Evolutionary conservation across 2,113 vertebrate genomes (phyloP), one percentile per base, ranked within the genome.

Genomic region (Sorex fumeus): DNA sequence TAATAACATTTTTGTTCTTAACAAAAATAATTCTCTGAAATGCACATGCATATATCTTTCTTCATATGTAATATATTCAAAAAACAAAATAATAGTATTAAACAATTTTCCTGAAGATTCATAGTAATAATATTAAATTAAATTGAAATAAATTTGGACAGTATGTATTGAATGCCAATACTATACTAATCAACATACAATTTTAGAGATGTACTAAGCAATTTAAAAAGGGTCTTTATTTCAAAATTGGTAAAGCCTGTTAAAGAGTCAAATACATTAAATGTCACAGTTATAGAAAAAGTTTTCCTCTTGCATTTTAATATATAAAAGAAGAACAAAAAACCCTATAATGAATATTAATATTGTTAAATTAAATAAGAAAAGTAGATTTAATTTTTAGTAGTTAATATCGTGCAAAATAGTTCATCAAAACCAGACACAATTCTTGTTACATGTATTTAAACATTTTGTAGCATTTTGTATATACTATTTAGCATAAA

Each of bases 401-500:
- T 91, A 93, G 34, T 62, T 3, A 62, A 77, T 84, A 16, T 60
- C 47, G 30, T 75, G 6, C 30, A 77, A 67, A 87, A 91, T 13
- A 62, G 36, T 60, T 71, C 18, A 28, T 72, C 36, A 85, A 76
- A 67, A 4, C 71, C 32, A 71, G 83, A 83, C 77, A 81, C 25
- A 67, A 93, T 93, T 94, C 47, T 32, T 66, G 87, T 90, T 81
- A 90, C 78, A 83, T 82, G 64, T 87, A 87, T 91, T 93, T 87
- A 90, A 95, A 82, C 36, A 91, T 79, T 28, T 71, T 64, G 62
- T 12, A 71, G 15, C 87, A 25, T n/a, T 81, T 93, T 74, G 70
- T 72, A 87, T 82, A 81, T 9, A 82, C 45, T 40, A 75, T 27
- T 43, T 85, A 30, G 74, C 12, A 88, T 75, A 75, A 85, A 78